Base-by-base conservation (phyloP, 2,888 invertebrate genomes). In the Mythimna lalbum region DNA sequence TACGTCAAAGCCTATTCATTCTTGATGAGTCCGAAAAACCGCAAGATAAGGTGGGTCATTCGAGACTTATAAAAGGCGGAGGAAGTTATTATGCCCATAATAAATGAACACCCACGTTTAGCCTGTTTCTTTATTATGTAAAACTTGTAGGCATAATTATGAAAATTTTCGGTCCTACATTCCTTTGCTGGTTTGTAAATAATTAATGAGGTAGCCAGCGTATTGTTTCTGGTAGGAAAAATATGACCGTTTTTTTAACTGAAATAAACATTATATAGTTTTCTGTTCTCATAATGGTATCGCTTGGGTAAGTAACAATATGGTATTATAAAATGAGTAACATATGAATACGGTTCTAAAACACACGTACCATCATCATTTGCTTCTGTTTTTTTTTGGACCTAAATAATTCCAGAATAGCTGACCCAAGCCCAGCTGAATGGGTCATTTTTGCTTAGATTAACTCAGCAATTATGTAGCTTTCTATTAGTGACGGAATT, bases 81-180 rank as follows among this genome's bases (percentile, higher is more conserved):
- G 63, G 49, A 33, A 61, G 57, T 76, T 66, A 70, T 72, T 76
- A 79, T 55, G 62, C 49, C 60, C 67, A 64, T 64, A 62, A 78
- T 68, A 59, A 75, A 70, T 74, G 67, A 70, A 59, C 31, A 59
- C 61, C 69, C 74, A 39, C 49, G 43, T 63, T 80, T 69, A 67
- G 59, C 14, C 70, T 27, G 53, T 69, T 76, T 67, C 70, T 71
- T 81, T 81, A 67, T 73, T 57, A 83, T 71, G 70, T 80, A 64
- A 83, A 81, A 61, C 73, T 77, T 69, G 70, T 69, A 69, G 69
- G 78, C 68, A 83, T 72, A 76, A 83, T 76, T 83, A 80, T 76
- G 81, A 70, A 73, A 73, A 73, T 83, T 61, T 69, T 69, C 39
- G 50, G 59, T 43, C 53, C 57, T 53, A 68, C 66, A 66, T 83